Percentiles rank a stretch among this genome's conserved stretches.
Evolutionary conservation across 2,888 invertebrate genomes (phyloP).

Genomic region (Linnaemya vulpina): DNA sequence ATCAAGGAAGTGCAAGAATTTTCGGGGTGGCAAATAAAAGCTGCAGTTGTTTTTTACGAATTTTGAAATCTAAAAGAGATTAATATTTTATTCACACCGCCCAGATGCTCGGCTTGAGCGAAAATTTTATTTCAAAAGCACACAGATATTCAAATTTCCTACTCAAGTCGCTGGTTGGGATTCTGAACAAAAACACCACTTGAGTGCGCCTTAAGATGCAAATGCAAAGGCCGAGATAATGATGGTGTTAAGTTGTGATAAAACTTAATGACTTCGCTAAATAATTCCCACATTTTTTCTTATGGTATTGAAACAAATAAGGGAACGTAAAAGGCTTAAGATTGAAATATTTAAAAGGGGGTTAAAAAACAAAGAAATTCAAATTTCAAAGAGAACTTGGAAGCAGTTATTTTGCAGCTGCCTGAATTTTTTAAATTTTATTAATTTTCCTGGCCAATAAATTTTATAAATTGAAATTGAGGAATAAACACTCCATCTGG

Average conservation of each 20-base stretch:
- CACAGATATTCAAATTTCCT: too few species aligned
- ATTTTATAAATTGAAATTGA: too few species aligned
- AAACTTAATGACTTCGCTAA: slow-evolving; percentile 38
- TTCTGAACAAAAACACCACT: too few species aligned
- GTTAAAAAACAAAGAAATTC: background rate
- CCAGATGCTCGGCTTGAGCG: too few species aligned
- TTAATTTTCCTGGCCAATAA: too few species aligned
- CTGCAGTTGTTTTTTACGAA: slow-evolving; percentile 1
- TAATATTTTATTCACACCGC: slow-evolving; percentile 8
- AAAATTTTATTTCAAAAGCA: too few species aligned
- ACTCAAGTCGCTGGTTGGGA: too few species aligned
- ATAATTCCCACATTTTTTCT: background rate
- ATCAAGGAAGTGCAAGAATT: slow-evolving; percentile 7
- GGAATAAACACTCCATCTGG: too few species aligned
- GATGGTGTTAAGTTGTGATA: slow-evolving; percentile 7
- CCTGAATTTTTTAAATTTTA: too few species aligned
- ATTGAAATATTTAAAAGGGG: background rate
- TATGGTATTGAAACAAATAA: background rate
- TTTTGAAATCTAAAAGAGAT: background rate
- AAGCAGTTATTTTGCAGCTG: too few species aligned
- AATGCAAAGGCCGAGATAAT: background rate
- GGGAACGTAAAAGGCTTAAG: background rate
- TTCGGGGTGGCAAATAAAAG: slow-evolving; percentile 23
- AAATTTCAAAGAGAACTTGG: background rate
- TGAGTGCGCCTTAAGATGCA: background rate